These are phyloP conservation scores for Lytechinus variegatus DNA, from an alignment of 35 echinoderm and acorn worm species.

Conservation along the genomic window DNA sequence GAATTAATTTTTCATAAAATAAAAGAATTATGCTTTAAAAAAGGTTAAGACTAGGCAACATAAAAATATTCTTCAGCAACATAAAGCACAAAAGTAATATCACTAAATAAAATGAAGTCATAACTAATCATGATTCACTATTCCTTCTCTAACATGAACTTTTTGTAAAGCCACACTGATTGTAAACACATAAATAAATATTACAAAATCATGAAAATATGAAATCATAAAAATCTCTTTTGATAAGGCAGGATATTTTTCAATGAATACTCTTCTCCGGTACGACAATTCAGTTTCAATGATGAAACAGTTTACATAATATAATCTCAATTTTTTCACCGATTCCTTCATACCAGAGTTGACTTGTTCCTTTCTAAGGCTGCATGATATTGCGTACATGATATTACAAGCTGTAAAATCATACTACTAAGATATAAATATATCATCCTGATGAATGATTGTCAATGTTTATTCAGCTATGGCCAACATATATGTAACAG, in stretches of 20 bases:
- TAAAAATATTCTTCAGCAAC: background rate
- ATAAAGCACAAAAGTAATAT: background rate
- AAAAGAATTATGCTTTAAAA: background rate
- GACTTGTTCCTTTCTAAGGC: too few species aligned
- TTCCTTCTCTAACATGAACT: background rate
- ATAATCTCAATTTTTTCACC: too few species aligned
- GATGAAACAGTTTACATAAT: too few species aligned
- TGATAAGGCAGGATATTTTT: background rate
- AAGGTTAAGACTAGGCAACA: background rate
- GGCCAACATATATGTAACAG: too few species aligned
- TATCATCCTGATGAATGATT: too few species aligned
- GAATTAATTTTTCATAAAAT: background rate
- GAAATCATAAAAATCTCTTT: background rate
- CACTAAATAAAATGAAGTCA: background rate
- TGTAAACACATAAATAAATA: constrained; percentile 15
- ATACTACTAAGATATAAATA: too few species aligned
- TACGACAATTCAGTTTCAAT: too few species aligned
- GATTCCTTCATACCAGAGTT: too few species aligned
- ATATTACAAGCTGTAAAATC: too few species aligned
- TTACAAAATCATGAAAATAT: background rate
- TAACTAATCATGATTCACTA: background rate
- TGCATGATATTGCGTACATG: too few species aligned
- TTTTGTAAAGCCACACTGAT: background rate
- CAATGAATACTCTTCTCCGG: background rate
- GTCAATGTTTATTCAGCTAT: too few species aligned